Conservation (phyloP, 1,140 invertebrate species). For the Maconellicoccus hirsutus region DNA sequence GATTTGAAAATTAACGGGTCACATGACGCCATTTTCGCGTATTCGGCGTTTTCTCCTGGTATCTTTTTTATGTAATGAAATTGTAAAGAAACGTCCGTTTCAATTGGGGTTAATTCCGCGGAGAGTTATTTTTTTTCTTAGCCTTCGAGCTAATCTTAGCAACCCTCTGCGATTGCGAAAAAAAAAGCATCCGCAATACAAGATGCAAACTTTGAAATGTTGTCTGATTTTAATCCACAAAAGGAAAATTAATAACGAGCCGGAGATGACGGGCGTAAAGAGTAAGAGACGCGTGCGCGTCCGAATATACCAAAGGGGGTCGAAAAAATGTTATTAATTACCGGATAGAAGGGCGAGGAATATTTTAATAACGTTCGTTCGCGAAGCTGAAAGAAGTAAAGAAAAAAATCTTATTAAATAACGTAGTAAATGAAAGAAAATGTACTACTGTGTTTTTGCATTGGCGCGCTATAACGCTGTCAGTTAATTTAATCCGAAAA, state of each 20-base stretch:
- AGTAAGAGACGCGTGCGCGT: not conserved
- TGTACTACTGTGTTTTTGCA: slow-evolving; percentile 5
- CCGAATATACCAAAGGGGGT: not conserved
- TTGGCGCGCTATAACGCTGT: not conserved
- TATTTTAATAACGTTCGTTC: slow-evolving; percentile 14
- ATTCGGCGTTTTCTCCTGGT: not conserved
- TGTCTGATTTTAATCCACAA: slow-evolving; percentile 19
- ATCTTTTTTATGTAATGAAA: not conserved
- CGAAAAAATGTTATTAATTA: slow-evolving; percentile 20
- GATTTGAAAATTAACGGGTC: not conserved
- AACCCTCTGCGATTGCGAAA: not conserved
- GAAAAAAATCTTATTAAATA: slow-evolving; percentile 21
- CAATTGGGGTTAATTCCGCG: slow-evolving; percentile 19
- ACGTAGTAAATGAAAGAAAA: slow-evolving; percentile 13
- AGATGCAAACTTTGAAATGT: not conserved
- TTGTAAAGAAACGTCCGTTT: slow-evolving; percentile 5
- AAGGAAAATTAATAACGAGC: slow-evolving; percentile 18
- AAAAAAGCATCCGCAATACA: not conserved
- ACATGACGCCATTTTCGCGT: not conserved
- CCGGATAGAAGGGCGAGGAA: not conserved
- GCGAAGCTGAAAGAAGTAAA: not conserved
- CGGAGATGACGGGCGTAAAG: not conserved
- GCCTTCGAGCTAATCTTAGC: not conserved
- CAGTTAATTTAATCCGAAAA: slow-evolving; percentile 21
- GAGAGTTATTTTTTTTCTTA: slow-evolving; percentile 10